These are phyloP conservation scores for Chondrosia reniformis DNA, from an alignment of 37 sponge, comb jelly and placozoan genomes.

Conservation along the genomic window DNA sequence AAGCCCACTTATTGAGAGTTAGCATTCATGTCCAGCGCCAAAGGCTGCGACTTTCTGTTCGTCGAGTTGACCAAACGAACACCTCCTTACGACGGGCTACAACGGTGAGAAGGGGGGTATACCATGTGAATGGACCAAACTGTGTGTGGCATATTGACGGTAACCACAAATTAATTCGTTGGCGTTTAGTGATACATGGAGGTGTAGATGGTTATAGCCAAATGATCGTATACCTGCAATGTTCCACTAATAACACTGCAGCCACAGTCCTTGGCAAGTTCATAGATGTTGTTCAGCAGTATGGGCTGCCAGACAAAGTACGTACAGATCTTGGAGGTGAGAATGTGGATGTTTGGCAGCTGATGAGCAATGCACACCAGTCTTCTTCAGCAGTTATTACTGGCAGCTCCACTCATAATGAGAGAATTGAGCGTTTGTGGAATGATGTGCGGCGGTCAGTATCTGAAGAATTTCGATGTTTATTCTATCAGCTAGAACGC, in stretches of 20 bases:
- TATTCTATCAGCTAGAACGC: slow-evolving; percentile 19
- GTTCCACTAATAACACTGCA: slow-evolving; percentile 25
- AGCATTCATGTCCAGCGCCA: slow-evolving; percentile 24
- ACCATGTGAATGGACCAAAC: slow-evolving; percentile 45
- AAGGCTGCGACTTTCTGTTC: slow-evolving; percentile 25
- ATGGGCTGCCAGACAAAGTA: slow-evolving; percentile 30
- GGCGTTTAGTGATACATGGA: slow-evolving; percentile 48
- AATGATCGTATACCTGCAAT: slow-evolving; percentile 24
- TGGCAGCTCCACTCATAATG: slow-evolving; percentile 24
- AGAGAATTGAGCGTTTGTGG: slow-evolving; percentile 22
- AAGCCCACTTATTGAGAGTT: slow-evolving; percentile 9
- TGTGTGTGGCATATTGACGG: slow-evolving; percentile 51
- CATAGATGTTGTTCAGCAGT: slow-evolving; percentile 7
- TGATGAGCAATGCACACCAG: slow-evolving; percentile 6
- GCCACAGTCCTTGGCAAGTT: slow-evolving; percentile 7
- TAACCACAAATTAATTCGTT: slow-evolving; percentile 53
- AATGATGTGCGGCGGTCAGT: slow-evolving; percentile 26
- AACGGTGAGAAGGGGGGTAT: slow-evolving; percentile 34
- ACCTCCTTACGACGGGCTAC: slow-evolving; percentile 12
- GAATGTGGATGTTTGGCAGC: neutral
- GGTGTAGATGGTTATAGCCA: slow-evolving; percentile 15
- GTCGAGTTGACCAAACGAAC: slow-evolving; percentile 37
- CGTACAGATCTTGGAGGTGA: slow-evolving; percentile 24
- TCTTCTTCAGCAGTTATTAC: slow-evolving; percentile 24
- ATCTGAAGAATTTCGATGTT: slow-evolving; percentile 18